These are phyloP conservation scores for Nephrotoma guestfalica DNA, from an alignment of 2,888 invertebrate species.

Conservation along the genomic window DNA sequence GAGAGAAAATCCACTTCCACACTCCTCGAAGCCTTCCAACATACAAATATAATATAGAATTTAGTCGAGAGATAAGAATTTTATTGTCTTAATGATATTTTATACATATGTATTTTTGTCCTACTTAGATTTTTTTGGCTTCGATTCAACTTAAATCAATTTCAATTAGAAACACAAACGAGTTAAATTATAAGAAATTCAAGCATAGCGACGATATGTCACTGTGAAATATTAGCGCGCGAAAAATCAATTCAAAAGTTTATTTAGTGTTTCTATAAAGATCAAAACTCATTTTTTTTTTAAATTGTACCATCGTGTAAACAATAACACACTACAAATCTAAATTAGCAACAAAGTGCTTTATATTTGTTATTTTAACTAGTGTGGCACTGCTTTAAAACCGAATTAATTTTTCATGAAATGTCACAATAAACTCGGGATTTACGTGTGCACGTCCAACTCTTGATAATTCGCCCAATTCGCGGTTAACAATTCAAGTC, in stretches of 20 bases:
- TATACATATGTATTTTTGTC: not conserved
- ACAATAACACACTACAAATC: not conserved
- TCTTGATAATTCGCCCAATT: not conserved
- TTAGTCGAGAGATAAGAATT: not conserved
- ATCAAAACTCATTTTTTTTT: not conserved
- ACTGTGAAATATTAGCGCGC: not conserved
- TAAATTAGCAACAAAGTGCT: not conserved
- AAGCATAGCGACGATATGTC: not conserved
- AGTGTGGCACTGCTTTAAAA: too few relatives aligned
- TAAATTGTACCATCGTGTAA: not conserved
- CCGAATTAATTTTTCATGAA: not conserved
- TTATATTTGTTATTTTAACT: too few relatives aligned
- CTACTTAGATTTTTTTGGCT: not conserved
- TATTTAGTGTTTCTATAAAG: not conserved
- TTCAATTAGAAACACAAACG: not conserved
- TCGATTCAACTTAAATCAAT: not conserved
- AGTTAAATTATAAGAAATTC: not conserved
- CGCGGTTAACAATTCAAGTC: not conserved
- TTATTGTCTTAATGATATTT: not conserved
- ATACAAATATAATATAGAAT: not conserved
- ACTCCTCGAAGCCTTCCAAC: not conserved
- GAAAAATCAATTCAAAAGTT: not conserved
- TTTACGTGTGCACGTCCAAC: not conserved
- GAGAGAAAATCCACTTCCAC: not conserved
- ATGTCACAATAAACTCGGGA: not conserved